Conservation (phyloP, 2,797 vertebrate species). For the Rhinichthys osculus region DNA sequence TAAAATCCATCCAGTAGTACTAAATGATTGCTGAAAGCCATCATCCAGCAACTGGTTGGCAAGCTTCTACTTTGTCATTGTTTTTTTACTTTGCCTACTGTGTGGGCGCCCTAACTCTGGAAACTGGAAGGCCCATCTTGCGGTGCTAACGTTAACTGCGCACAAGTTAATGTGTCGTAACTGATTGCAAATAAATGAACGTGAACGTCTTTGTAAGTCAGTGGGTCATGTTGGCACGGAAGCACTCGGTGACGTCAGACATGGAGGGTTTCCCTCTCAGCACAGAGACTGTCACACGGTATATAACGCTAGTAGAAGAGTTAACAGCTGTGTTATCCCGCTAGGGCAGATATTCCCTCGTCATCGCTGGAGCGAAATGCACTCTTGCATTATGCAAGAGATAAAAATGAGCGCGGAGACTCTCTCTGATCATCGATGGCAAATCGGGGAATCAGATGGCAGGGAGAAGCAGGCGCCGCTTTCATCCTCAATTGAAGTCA, state of each 20-base stretch:
- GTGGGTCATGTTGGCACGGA: neutral
- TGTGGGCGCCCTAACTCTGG: neutral
- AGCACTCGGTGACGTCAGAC: constrained; percentile 23
- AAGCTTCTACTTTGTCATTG: neutral
- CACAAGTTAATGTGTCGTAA: constrained; percentile 33
- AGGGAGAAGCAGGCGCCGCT: constrained; percentile 62
- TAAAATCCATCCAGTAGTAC: neutral
- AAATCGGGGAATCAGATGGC: constrained; percentile 59
- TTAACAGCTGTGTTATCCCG: constrained; percentile 72
- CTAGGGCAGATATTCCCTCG: constrained; percentile 67
- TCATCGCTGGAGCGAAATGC: constrained; percentile 55
- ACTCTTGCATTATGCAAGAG: constrained; percentile 69
- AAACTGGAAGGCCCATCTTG: neutral
- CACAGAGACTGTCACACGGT: constrained; percentile 35
- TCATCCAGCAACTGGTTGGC: neutral
- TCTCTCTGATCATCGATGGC: constrained; percentile 75
- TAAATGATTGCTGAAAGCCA: neutral
- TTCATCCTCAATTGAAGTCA: constrained; percentile 75
- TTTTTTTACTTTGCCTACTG: neutral
- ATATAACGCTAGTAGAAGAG: constrained; percentile 65
- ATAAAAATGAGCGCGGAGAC: constrained; percentile 58
- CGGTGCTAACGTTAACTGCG: neutral
- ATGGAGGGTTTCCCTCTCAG: constrained; percentile 23
- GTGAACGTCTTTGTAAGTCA: constrained; percentile 3
- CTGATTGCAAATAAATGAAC: constrained; percentile 34